phyloP scores from a whole-genome alignment of 2,888 invertebrate genomes.

The Andrena chrysosceles region DNA sequence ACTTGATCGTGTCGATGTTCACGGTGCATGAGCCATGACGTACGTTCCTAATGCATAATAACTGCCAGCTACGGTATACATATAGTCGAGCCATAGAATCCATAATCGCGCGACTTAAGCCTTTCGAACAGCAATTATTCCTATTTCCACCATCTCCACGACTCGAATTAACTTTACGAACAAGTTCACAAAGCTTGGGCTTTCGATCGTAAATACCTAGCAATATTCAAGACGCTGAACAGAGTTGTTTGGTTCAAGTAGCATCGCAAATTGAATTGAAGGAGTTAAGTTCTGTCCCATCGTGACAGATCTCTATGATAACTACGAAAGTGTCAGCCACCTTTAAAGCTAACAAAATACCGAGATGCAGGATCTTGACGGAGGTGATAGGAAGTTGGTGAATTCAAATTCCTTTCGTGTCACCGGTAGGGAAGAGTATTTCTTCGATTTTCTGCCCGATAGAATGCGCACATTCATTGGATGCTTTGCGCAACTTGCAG shows the following conservation, averaged over 20 bases:
- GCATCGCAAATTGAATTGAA: background rate
- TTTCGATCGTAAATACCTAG: background rate
- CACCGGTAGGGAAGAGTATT: background rate
- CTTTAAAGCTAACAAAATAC: background rate
- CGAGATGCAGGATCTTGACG: background rate
- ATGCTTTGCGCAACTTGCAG: conserved; percentile 17
- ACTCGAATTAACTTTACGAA: background rate
- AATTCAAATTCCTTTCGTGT: conserved; percentile 2
- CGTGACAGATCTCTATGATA: background rate
- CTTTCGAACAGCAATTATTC: conserved; percentile 18
- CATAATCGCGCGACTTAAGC: conserved; percentile 11
- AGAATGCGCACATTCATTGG: conserved; percentile 20
- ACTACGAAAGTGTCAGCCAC: background rate
- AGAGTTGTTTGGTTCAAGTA: background rate
- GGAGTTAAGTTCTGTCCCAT: background rate
- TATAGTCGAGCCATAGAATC: conserved; percentile 12
- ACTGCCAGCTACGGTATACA: conserved; percentile 40
- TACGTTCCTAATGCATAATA: conserved; percentile 72
- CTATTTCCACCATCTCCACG: background rate
- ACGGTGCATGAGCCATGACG: conserved; percentile 66
- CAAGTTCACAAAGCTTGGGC: background rate
- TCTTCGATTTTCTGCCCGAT: conserved; percentile 10
- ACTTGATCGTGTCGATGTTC: conserved; percentile 74
- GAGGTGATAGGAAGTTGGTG: background rate
- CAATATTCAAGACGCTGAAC: background rate